Base-by-base conservation (phyloP, 2,113 vertebrate genomes). In the Microtus richardsoni region DNA sequence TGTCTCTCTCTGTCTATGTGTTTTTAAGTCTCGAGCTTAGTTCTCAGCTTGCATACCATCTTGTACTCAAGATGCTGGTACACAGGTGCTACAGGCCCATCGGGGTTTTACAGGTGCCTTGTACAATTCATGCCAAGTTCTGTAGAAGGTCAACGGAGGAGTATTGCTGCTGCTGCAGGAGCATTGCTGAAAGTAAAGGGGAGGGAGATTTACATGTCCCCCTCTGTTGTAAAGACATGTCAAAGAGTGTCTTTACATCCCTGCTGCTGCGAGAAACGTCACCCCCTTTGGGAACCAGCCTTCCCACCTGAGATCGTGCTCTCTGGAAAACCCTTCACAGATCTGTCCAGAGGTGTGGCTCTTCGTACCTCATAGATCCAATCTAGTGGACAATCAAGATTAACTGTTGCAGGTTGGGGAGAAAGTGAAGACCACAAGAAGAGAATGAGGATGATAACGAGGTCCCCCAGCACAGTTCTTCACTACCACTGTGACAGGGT, bases 171-270 rank as follows among this genome's bases (percentile, higher is more conserved):
- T 64, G 39, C 39, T 64, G 62, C 58, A 21, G 60, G 26, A 64
- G 21, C 5, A 21, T 26, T 26, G 44, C 60, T 13, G 5, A 64
- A 33, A 5, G 44, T 44, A 66, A 33, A 64, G 28, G 39, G 28
- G 16, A 30, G 4, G 39, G 24, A 26, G 13, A 4, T 1, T 1
- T 70, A 4, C 24, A 17, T 19, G 5, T 16, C n/a, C 17, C 44
- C 71, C 24, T 66, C 30, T 21, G 26, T 7, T 12, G 74, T 49
- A 49, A 49, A 49, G 49, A 49, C 49, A 85, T 28, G 39, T 22
- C 21, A 28, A 21, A 16, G 21, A 47, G 60, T 44, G 28, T 85
- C 60, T 47, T 66, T 19, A 30, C 19, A 64, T 21, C 7, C 28
- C 14, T 21, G 60, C 58, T 44, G 39, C 60, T 21, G 14, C 82